A percentile compares a stretch with the other conserved stretches of the same genome.
phyloP scores from a whole-genome alignment of 2,113 vertebrate genomes.

The Rhinoptilus africanus region DNA sequence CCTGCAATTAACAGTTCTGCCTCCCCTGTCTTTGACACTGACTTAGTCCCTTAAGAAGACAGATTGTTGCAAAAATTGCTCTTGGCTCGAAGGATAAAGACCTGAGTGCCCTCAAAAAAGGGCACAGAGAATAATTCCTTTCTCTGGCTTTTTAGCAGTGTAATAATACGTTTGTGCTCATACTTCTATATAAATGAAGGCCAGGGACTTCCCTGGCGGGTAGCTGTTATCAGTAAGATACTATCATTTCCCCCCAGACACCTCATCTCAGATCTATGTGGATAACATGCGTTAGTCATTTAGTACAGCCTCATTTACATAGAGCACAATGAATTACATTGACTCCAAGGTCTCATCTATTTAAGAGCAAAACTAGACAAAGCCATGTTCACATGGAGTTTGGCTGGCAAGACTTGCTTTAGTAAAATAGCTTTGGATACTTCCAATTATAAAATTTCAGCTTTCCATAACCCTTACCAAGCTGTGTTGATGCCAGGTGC shows the following conservation, averaged over 20 bases:
- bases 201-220: neutral
- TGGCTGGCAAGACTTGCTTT: neutral
- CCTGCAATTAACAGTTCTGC: slow-evolving; percentile 38
- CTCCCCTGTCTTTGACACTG: neutral
- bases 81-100: slow-evolving; percentile 25
- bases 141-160: neutral
- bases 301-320: slow-evolving; percentile 17
- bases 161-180: neutral
- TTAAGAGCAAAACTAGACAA: neutral
- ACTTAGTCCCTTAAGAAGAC: slow-evolving; percentile 24
- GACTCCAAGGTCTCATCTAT: neutral
- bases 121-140: neutral
- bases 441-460: neutral
- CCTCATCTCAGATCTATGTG: neutral
- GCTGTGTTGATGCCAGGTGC: neutral
- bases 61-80: slow-evolving; percentile 22
- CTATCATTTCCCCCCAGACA: neutral
- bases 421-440: neutral
- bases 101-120: neutral
- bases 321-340: slow-evolving; percentile 14
- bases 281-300: neutral
- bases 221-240: neutral
- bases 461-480: neutral
- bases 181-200: neutral
- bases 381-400: neutral